phyloP scores from a whole-genome alignment of 2,797 vertebrate species.

The Corythornis leucogaster region DNA sequence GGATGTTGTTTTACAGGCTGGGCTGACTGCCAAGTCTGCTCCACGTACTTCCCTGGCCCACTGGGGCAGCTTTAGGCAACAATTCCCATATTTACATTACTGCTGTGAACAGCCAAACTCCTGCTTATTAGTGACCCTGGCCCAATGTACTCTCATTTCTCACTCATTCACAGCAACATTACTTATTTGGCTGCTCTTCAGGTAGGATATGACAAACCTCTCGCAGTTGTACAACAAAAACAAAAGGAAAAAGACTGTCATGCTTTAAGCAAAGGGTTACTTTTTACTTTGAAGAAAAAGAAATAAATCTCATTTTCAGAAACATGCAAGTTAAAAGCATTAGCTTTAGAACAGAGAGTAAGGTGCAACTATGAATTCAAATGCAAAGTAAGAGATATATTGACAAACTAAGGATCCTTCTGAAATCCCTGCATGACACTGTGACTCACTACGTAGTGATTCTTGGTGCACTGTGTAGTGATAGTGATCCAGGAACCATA shows the following conservation, averaged over 20 bases:
- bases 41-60: slow-evolving; percentile 80
- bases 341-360: neutral
- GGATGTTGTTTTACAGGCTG: slow-evolving; percentile 78
- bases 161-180: slow-evolving; percentile 21
- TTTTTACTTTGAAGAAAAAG: neutral
- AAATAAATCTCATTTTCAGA: neutral
- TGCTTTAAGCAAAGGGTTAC: neutral
- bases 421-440: neutral
- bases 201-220: neutral
- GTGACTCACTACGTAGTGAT: neutral
- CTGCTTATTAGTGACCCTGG: slow-evolving; percentile 58
- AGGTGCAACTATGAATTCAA: neutral
- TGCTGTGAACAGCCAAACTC: slow-evolving; percentile 60
- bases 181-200: neutral
- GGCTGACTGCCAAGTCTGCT: slow-evolving; percentile 83
- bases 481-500: neutral
- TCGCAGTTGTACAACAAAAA: neutral
- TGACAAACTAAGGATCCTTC: neutral
- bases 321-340: neutral
- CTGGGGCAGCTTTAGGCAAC: slow-evolving; percentile 76
- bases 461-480: neutral
- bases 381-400: neutral
- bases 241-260: neutral
- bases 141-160: slow-evolving; percentile 46
- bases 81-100: slow-evolving; percentile 71